Base-by-base conservation (phyloP, 2,888 invertebrate genomes). In the Cerastis leucographa region DNA sequence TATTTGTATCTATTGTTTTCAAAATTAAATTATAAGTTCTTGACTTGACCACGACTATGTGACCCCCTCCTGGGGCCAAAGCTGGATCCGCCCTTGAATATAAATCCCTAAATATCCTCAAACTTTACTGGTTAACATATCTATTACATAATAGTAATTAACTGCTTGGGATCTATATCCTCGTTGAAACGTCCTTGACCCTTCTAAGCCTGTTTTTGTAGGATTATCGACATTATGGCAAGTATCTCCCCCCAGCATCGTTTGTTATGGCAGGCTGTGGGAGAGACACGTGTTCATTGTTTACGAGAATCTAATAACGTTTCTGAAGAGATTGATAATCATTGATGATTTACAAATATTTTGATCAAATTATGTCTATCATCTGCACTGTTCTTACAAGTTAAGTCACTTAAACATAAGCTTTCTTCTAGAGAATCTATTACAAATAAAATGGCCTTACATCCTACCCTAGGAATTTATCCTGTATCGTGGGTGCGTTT, bases 261-360 rank as follows among this genome's bases (percentile, higher is more conserved):
- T 62, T 70, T 67, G 46, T 56, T 46, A 75, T 62, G 59, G 40
- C 75, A 51, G 40, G 22, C 59, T 84, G 74, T 42, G 84, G 65
- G 80, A 61, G 74, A 67, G 80, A 80, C 84, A 80, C 71, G 75
- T 80, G 84, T 84, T 59, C 66, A 67, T 51, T 79, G 66, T 80
- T 74, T 80, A 74, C 74, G n/a, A 84, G 11, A 44, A 19, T 40
- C 67, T 83, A 83, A 72, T 72, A 29, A 29, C 54, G 40, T 64
- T 40, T 14, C 4, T 35, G 9, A 49, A 71, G 25, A 54, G 35
- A 54, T 66, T 49, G 40, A 42, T 79, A 46, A 80, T 67, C 11
- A 62, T 49, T 64, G 25, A 71, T 17, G 40, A 49, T 80, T 29
- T 35, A 59, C 22, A 59, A 79, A 81, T 66, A 74, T 79, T 74